Base-by-base conservation (phyloP, 2,888 invertebrate species). In the Xanthia togata region DNA sequence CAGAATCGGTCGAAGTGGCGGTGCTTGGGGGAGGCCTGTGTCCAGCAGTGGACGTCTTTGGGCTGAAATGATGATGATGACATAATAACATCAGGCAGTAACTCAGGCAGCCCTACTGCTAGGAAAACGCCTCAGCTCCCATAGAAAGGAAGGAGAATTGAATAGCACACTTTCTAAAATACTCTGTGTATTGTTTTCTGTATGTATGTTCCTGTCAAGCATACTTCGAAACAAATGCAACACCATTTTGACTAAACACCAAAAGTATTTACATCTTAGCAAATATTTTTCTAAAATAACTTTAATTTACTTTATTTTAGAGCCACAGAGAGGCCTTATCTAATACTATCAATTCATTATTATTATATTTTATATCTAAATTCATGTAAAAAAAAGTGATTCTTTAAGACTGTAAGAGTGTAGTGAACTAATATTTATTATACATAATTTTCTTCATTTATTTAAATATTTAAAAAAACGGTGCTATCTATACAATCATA, bases 401-500 rank as follows among this genome's bases (percentile, higher is more conserved):
- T 50, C 20, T 44, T 4, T 20, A 20, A 6, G 47, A 20, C 20
- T 20, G 20, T 23, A 8, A 23, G 2, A 50, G 20, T 69, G 3
- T n/a, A 23, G 35, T 70, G n/a, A 41, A 76, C 8, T 53, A 59
- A 47, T 50, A 50, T 50, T 38, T 38, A 38, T 38, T 38, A 38
- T 5, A 4, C 5, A 38, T 4, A 38, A 38, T 38, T 31, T 31
- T 31, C 2, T 31, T 31, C 31, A n/a, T n/a, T n/a, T n/a, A n/a
- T n/a, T n/a, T n/a, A n/a, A n/a, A n/a, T n/a, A n/a, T n/a, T n/a
- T n/a, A n/a, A 31, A 31, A 31, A 31, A 31, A 9, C n/a, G 14
- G 62, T 84, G 84, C 71, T 71, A 57, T 23, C 60, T 70, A 57
- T 67, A 57, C 41, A 55, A 26, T 59, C 23, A 44, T 53, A 50